Base-by-base conservation (phyloP, 2,113 vertebrate species). In the Petroica traversi region DNA sequence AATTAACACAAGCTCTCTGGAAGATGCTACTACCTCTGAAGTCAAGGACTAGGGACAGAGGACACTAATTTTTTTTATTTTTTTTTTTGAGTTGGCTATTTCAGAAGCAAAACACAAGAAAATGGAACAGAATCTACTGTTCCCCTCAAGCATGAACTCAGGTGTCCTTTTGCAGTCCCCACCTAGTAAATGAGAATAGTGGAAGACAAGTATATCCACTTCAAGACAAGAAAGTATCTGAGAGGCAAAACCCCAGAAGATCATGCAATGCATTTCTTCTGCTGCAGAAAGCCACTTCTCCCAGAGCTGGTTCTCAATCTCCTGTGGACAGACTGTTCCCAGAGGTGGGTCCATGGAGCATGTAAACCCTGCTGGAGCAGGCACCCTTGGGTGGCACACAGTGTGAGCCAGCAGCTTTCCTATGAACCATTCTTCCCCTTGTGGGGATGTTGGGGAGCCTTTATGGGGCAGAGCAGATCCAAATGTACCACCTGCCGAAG, bases 101-200 rank as follows among this genome's bases (percentile, higher is more conserved):
- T 88, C 34, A 41, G 62, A 71, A 58, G 26, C 8, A 85, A 81
- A 88, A 59, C 12, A 11, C 26, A 76, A 69, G 7, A 62, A 76
- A 85, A 55, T 5, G 7, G 11, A 75, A 71, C n/a, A 59, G 54
- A 81, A 54, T 16, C 0, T 0, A 45, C 38, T 43, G 31, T 52
- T 45, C 14, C 33, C 9, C 45, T 98, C 89, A 33, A 98, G 74
- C 43, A 84, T 74, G 67, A 98, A 98, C 43, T 97, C 96, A 20
- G 93, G 23, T 66, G 97, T 97, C 72, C 79, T 97, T 94, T 81
- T 97, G 74, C 98, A 98, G 38, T 98, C 97, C 19, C 98, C 98
- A 40, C 98, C 98, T 99, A 93, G 78, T 92, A 93, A 83, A 64
- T 5, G 6, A 94, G 10, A n/a, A 36, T 19, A 51, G 54, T 18